Conservation (phyloP, 2,888 invertebrate genomes). For the Andrena minutula region DNA sequence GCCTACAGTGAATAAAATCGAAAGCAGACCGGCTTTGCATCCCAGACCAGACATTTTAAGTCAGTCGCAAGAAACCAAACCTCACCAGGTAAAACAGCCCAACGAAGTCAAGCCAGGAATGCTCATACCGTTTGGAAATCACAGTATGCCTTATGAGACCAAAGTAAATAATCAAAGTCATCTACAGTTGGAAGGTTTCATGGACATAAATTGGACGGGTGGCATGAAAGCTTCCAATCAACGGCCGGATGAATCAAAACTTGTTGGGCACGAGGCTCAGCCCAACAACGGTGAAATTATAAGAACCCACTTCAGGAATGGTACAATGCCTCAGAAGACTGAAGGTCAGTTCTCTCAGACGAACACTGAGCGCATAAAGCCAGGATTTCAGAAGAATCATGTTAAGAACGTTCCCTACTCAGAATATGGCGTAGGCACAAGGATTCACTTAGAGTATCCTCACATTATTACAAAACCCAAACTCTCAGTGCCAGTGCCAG, state of each 20-base stretch:
- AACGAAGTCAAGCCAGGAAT: conserved; percentile 27
- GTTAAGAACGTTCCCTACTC: conserved; percentile 23
- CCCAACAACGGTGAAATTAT: conserved; percentile 12
- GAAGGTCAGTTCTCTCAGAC: conserved; percentile 6
- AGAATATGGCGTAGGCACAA: conserved; percentile 49
- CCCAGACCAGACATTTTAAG: conserved; percentile 68
- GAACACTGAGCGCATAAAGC: neutral
- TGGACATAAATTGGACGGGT: conserved; percentile 52
- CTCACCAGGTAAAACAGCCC: conserved; percentile 36
- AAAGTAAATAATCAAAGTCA: conserved; percentile 41
- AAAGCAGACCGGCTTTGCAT: conserved; percentile 63
- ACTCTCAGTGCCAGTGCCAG: conserved; percentile 76
- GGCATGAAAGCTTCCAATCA: conserved; percentile 8
- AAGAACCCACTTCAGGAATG: conserved; percentile 32
- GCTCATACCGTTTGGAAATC: conserved; percentile 42
- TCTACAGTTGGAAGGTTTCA: conserved; percentile 26
- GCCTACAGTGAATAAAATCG: conserved; percentile 56
- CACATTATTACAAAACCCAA: conserved; percentile 81
- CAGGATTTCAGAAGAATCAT: conserved; percentile 21
- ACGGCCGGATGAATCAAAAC: conserved; percentile 18
- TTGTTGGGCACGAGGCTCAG: neutral
- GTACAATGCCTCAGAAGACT: conserved; percentile 34
- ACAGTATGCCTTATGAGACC: conserved; percentile 21
- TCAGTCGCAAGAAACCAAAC: conserved; percentile 57
- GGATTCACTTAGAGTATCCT: conserved; percentile 81